Conservation (phyloP, 2,888 invertebrate genomes). For the Synanthedon vespiformis region DNA sequence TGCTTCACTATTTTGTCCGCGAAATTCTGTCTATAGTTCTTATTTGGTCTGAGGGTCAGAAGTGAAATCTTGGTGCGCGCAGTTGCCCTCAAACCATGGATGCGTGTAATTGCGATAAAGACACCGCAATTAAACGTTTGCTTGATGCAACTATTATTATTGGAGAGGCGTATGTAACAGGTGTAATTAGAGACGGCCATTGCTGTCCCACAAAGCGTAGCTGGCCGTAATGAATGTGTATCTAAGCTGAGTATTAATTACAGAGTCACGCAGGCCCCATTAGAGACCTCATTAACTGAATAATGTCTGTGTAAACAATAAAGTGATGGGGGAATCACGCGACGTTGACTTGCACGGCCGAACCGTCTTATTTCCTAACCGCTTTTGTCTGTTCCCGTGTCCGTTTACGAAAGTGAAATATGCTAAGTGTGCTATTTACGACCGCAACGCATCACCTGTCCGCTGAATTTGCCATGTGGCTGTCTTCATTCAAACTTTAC, state of each 20-base stretch:
- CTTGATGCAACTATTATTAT: conserved; percentile 44
- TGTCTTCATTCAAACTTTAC: no score
- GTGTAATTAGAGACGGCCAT: conserved; percentile 19
- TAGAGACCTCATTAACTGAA: conserved; percentile 48
- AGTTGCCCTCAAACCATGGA: conserved; percentile 55
- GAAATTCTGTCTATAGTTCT: no score
- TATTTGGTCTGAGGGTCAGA: conserved; percentile 13
- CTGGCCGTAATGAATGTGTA: conserved; percentile 4
- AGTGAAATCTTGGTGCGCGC: conserved; percentile 48
- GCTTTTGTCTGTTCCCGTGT: conserved; percentile 7
- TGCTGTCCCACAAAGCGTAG: conserved; percentile 14
- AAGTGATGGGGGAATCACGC: conserved; percentile 51
- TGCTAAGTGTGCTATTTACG: conserved; percentile 33
- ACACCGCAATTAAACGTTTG: conserved; percentile 48
- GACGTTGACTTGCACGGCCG: conserved; percentile 41
- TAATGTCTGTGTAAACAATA: conserved; percentile 53
- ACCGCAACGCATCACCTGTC: no score
- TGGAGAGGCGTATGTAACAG: conserved; percentile 18
- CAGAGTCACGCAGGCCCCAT: conserved; percentile 36
- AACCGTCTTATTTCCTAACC: conserved; percentile 11
- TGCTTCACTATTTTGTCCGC: no score
- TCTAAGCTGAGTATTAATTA: conserved; percentile 39
- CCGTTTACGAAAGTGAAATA: conserved; percentile 34
- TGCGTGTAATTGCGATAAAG: conserved; percentile 64
- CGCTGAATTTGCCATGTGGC: no score